Evolutionary conservation across 1,140 invertebrate genomes (phyloP).

Genomic region (Mactra quadrangularis): DNA sequence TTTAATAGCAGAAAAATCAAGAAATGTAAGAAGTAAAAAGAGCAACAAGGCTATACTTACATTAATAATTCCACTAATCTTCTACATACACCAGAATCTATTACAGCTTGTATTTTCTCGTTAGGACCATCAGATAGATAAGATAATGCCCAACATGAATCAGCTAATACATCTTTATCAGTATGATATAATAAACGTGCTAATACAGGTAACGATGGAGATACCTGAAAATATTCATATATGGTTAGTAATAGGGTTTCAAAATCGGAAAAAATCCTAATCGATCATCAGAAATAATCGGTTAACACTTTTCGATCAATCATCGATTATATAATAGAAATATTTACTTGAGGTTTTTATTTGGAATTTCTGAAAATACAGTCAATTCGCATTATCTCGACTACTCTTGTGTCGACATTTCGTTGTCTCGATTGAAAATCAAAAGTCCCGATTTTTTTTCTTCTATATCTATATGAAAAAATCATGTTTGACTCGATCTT

Average conservation of each 20-base stretch:
- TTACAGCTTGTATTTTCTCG: constrained; percentile 99
- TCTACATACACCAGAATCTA: constrained; percentile 97
- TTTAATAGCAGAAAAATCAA: too few species aligned
- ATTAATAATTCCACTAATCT: constrained; percentile 96
- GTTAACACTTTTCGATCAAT: too few species aligned
- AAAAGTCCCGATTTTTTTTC: too few species aligned
- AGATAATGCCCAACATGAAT: constrained; percentile 97
- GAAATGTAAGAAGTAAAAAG: too few species aligned
- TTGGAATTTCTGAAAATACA: background rate
- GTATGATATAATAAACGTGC: constrained; percentile 94
- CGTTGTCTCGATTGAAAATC: too few species aligned
- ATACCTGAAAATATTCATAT: constrained; percentile 81
- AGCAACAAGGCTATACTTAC: constrained; percentile 85
- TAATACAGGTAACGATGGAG: constrained; percentile 92
- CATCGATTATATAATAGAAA: too few species aligned
- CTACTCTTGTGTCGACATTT: too few species aligned
- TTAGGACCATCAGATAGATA: constrained; percentile 98
- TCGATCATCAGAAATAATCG: too few species aligned
- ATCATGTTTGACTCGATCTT: too few species aligned
- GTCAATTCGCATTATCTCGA: too few species aligned
- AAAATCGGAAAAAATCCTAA: too few species aligned
- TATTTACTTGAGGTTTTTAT: background rate
- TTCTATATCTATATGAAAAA: too few species aligned
- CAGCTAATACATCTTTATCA: constrained; percentile 96
- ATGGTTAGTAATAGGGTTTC: background rate